phyloP scores from a whole-genome alignment of 1,140 invertebrate species.

The Colletes gigas region DNA sequence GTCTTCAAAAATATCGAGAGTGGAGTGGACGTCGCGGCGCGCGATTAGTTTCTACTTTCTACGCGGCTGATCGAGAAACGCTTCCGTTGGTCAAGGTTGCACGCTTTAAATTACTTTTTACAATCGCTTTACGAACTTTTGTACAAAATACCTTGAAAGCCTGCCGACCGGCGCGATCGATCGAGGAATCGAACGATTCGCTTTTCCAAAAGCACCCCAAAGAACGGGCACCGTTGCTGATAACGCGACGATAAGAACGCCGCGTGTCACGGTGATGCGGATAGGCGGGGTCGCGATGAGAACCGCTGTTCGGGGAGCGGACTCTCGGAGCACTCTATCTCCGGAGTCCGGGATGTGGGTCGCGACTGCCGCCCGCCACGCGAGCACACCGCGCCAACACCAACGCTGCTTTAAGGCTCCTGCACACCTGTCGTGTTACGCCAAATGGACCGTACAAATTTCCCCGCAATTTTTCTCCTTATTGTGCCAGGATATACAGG shows the following conservation, averaged over 20 bases:
- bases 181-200: too few relatives aligned
- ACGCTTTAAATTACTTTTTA: too few relatives aligned
- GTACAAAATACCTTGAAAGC: too few relatives aligned
- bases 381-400: slow-evolving; percentile 58
- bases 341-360: slow-evolving; percentile 74
- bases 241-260: slow-evolving; percentile 26
- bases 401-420: slow-evolving; percentile 63
- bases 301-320: slow-evolving; percentile 73
- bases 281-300: slow-evolving; percentile 73
- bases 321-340: slow-evolving; percentile 73
- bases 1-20: slow-evolving; percentile 77
- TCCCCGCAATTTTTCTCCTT: not conserved
- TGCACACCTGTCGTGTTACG: slow-evolving; percentile 59
- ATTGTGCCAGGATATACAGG: too few relatives aligned
- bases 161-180: not conserved
- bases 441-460: slow-evolving; percentile 17
- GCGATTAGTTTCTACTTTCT: too few relatives aligned
- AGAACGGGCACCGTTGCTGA: slow-evolving; percentile 14
- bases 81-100: too few relatives aligned
- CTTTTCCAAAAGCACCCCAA: too few relatives aligned
- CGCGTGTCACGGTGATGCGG: not conserved
- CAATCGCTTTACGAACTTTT: too few relatives aligned
- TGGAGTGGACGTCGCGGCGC: slow-evolving; percentile 58
- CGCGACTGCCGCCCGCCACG: slow-evolving; percentile 76
- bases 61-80: too few relatives aligned